Base-by-base conservation (phyloP, 2,888 invertebrate species). In the Heliconius sara region DNA sequence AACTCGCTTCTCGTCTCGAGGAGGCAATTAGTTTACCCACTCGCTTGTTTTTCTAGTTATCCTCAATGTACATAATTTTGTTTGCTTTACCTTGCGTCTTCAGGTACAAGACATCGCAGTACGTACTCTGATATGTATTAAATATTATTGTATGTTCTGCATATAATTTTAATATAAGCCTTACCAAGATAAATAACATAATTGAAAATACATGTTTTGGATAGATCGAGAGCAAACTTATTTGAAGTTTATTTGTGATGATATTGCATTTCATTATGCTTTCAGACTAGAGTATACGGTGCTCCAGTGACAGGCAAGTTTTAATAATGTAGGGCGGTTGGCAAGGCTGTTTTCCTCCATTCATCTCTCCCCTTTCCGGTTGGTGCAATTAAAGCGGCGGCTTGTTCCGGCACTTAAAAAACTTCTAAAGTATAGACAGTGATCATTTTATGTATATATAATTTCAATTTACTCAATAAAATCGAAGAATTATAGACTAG, bases 341-440 rank as follows among this genome's bases (percentile, higher is more conserved):
- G 93, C 92, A 92, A 92, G 93, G 88, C 91, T 91, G 91, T 91
- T 93, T 93, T 93, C 93, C 93, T 92, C 92, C 92, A 94, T 94
- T 94, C 94, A 93, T 93, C 93, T 92, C 92, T 92, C 94, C 93
- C 93, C 92, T 93, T 93, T 94, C 93, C 93, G 92, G 92, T 93
- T 91, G 91, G 92, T 89, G 93, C 94, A 94, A 94, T 94, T 94
- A 94, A 94, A 94, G 92, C 91, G 92, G 90, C 89, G 92, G 92
- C 91, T 92, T 92, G 93, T 93, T 93, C 93, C 93, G 93, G 91
- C 91, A 94, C 93, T 94, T 93, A 91, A 93, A 93, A 93, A 93
- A 93, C 93, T 93, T 94, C 91, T 90, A 91, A 92, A 93, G 92
- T 93, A 91, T 91, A 91, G 90, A 89, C 90, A 89, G 89, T 91